phyloP scores from a whole-genome alignment of 1,140 invertebrate species.

The Drosophila lacertosa region DNA sequence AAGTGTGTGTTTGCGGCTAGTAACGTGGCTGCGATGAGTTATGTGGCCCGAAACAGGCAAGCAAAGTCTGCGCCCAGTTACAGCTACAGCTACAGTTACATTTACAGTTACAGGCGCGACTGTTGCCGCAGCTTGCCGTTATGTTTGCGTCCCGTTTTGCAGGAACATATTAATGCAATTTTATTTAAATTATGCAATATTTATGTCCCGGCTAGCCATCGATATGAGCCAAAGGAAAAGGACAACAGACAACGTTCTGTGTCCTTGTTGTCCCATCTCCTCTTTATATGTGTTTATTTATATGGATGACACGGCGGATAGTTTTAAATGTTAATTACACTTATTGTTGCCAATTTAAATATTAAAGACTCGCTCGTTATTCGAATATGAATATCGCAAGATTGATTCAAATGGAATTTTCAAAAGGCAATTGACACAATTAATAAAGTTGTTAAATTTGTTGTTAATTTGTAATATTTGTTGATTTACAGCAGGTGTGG shows the following conservation, averaged over 20 bases:
- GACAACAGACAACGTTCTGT: slow-evolving; percentile 3
- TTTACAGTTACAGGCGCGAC: slow-evolving; percentile 19
- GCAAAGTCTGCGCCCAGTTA: too few relatives aligned
- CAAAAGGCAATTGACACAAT: not conserved
- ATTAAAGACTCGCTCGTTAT: slow-evolving; percentile 24
- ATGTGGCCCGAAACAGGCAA: slow-evolving; percentile 43
- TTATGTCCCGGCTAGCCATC: slow-evolving; percentile 25
- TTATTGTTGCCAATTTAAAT: slow-evolving; percentile 50
- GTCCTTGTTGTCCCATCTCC: too few relatives aligned
- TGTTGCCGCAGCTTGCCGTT: slow-evolving; percentile 42
- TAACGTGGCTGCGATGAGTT: slow-evolving; percentile 52
- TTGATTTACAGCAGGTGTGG: too few relatives aligned
- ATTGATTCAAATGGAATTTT: not conserved
- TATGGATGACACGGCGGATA: too few relatives aligned
- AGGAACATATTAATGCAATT: slow-evolving; percentile 79
- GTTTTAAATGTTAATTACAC: slow-evolving; percentile 71
- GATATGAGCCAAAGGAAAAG: slow-evolving; percentile 24
- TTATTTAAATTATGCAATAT: slow-evolving; percentile 78
- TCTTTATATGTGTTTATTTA: too few relatives aligned
- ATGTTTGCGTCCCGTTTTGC: slow-evolving; percentile 27
- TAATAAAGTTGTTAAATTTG: not conserved
- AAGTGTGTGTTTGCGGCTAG: slow-evolving; percentile 18
- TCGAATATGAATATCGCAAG: not conserved
- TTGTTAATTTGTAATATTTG: too few relatives aligned
- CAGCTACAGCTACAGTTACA: too few relatives aligned